These are phyloP conservation scores for Bolinopsis microptera DNA, from an alignment of 37 sponge, comb jelly and placozoan species.

Conservation along the genomic window DNA sequence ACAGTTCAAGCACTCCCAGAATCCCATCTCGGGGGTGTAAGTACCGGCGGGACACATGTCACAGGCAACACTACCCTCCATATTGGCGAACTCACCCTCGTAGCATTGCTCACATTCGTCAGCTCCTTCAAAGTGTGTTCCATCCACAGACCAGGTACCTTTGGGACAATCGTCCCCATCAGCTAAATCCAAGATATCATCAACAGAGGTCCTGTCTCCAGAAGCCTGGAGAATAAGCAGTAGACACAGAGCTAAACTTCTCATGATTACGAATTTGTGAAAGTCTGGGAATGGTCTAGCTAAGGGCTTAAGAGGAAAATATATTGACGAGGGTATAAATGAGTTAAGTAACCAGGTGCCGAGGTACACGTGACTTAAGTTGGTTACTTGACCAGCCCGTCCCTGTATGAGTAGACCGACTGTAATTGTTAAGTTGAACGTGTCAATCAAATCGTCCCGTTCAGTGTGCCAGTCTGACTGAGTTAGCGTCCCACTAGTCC, in stretches of 20 bases:
- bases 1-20: conserved; percentile 27
- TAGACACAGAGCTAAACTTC: neutral
- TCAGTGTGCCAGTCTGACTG: too few relatives aligned
- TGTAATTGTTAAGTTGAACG: too few relatives aligned
- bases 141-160: neutral
- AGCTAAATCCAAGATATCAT: neutral
- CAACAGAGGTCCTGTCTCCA: neutral
- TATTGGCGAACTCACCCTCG: neutral
- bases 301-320: too few relatives aligned
- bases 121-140: neutral
- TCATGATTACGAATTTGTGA: too few relatives aligned
- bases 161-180: neutral
- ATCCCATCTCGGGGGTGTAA: neutral
- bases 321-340: too few relatives aligned
- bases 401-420: too few relatives aligned
- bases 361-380: too few relatives aligned
- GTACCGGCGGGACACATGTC: conserved; percentile 32
- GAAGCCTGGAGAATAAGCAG: neutral
- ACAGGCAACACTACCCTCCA: neutral
- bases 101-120: neutral
- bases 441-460: too few relatives aligned
- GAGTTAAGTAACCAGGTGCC: too few relatives aligned
- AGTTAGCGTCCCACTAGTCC: too few relatives aligned
- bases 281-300: too few relatives aligned
- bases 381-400: too few relatives aligned